Conservation (phyloP, 2,888 invertebrate species). For the Orthonychiurus folsomi region DNA sequence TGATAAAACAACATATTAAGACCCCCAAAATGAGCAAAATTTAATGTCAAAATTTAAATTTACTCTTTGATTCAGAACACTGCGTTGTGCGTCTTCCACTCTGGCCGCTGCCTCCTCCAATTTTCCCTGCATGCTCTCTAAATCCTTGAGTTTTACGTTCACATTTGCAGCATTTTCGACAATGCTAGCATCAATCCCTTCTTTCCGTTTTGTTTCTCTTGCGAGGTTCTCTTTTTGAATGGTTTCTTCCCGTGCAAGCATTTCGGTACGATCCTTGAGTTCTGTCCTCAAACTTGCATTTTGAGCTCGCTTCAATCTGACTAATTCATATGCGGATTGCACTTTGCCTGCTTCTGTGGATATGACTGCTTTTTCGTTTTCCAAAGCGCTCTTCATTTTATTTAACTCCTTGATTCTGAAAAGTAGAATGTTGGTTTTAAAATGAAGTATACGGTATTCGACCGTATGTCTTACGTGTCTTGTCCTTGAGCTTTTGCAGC, state of each 20-base stretch:
- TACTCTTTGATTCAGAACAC: constrained; percentile 26
- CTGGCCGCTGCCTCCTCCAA: constrained; percentile 17
- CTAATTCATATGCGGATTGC: constrained; percentile 19
- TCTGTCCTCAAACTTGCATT: constrained; percentile 12
- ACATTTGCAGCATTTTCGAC: constrained; percentile 16
- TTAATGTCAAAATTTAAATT: background rate
- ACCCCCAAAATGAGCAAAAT: constrained; percentile 9
- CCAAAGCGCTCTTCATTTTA: constrained; percentile 28
- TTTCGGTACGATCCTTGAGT: constrained; percentile 24
- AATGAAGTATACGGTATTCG: too few species aligned
- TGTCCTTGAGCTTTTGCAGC: constrained; percentile 32
- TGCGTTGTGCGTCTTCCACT: constrained; percentile 25
- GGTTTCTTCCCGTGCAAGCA: constrained; percentile 27
- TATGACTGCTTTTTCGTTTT: constrained; percentile 22
- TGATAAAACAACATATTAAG: too few species aligned
- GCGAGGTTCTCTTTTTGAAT: constrained; percentile 27
- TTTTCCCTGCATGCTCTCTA: constrained; percentile 18
- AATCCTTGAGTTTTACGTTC: constrained; percentile 21
- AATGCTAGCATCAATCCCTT: constrained; percentile 21
- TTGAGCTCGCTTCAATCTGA: constrained; percentile 17
- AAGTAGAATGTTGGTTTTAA: too few species aligned
- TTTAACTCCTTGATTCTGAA: constrained; percentile 28
- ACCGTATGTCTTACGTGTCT: constrained; percentile 31
- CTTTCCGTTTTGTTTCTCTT: constrained; percentile 29
- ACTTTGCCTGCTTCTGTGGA: constrained; percentile 24